phyloP scores from a whole-genome alignment of 2,797 vertebrate species.

The Borostomias antarcticus region DNA sequence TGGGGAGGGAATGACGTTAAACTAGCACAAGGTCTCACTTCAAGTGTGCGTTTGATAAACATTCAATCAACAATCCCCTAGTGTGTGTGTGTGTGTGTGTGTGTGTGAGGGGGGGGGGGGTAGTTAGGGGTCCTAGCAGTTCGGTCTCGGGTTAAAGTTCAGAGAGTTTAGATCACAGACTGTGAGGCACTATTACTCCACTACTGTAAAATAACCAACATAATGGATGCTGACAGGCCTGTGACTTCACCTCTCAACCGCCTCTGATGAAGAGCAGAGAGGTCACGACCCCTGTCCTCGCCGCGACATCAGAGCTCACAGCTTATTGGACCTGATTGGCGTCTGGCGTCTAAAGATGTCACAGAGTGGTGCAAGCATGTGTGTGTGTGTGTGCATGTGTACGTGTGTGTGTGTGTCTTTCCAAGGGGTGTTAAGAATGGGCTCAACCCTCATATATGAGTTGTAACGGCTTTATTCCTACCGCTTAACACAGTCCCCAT shows the following conservation, averaged over 20 bases:
- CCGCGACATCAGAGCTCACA: not conserved
- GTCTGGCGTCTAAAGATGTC: no score
- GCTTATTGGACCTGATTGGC: not conserved
- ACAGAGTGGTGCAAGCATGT: not conserved
- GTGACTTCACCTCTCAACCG: constrained; percentile 51
- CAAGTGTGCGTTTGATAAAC: no score
- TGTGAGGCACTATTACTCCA: constrained; percentile 29
- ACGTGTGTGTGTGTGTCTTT: constrained; percentile 18
- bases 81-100: no score
- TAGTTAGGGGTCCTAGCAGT: not conserved
- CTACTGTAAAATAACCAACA: constrained; percentile 45
- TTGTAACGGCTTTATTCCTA: not conserved
- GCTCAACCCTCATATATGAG: not conserved
- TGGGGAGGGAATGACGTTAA: not conserved
- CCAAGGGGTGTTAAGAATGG: constrained; percentile 8
- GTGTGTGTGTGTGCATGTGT: constrained; percentile 21
- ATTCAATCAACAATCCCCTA: no score
- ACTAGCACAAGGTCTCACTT: not conserved
- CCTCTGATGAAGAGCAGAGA: constrained; percentile 56
- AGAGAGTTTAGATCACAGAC: constrained; percentile 25
- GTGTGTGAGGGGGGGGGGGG: not conserved
- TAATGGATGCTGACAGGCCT: constrained; percentile 55
- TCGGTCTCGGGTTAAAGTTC: no score
- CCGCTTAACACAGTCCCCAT: not conserved
- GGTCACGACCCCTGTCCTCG: not conserved